Base-by-base conservation (phyloP, 2,888 invertebrate species). In the Muschampia staudingeri region DNA sequence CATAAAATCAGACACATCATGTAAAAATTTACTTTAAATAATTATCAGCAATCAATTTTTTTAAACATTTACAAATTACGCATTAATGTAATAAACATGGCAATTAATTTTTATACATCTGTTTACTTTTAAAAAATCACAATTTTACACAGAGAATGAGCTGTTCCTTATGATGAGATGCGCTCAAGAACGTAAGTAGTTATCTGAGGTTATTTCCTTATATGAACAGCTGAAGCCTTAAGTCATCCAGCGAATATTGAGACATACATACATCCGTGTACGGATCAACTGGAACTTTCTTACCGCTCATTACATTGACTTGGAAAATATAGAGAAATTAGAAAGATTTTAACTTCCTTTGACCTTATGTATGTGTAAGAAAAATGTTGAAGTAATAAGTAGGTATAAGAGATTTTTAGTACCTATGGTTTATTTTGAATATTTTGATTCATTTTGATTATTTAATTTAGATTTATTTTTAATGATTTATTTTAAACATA, bases 161-260 rank as follows among this genome's bases (percentile, higher is more conserved):
- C 44, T 48, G 79, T 79, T 79, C 79, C 37, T 72, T 79, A 78
- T 61, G 72, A 72, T 67, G 73, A 40, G 79, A 80, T 80, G 79
- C 48, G 48, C 52, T 75, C 56, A 73, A 80, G 56, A 67, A 40
- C 67, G 56, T 30, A 34, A 7, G 34, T 34, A 12, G 52, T 37
- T 56, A 14, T 65, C 65, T 79, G 79, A 85, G 85, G 83, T 83
- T 82, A 84, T 83, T 82, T 86, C 80, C 83, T 84, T 83, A 80
- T 85, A 80, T 3, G 65, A 40, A 42, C 65, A 65, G 42, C 30
- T 65, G 42, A 78, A 61, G n/a, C 52, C 30, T 70, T 56, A 37
- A 19, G 72, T 19, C 73, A 73, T 73, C 65, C 79, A 79, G 65
- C 34, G 61, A 71, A 34, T 19, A 71, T 42, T 69, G 42, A 48